Evolutionary conservation across 2,113 vertebrate genomes (phyloP), one percentile per base, ranked within the genome.

Genomic region (Charadrius vociferus): DNA sequence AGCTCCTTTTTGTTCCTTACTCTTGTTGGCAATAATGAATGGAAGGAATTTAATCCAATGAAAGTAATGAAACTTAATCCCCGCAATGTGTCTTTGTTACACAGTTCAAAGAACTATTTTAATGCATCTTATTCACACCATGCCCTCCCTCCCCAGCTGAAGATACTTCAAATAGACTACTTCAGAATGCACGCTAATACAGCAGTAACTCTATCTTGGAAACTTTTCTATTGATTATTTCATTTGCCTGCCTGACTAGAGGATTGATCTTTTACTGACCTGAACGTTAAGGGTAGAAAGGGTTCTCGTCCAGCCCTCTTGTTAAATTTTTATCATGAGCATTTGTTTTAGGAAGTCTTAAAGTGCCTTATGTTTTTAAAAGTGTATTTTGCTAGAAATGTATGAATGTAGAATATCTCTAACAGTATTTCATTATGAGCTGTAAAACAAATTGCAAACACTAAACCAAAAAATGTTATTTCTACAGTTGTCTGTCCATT

Each of bases 331-430:
- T 90, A 43, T 74, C 45, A 10, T 37, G 65, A 94, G 61, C 81
- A 30, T 90, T 96, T 98, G 92, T 88, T 97, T 96, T 97, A 95
- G 67, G 56, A 97, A 96, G 90, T 91, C 75, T 77, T 86, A 27
- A 97, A 96, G 94, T 98, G 98, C 97, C 96, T 97, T 97, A 81
- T n/a, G 5, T 91, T 97, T 97, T 97, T 90, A 93, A 96, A 94
- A 95, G 26, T 91, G 36, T 88, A 84, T 95, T 97, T 97, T 97
- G 70, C 87, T 97, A 87, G 61, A 95, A 97, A 96, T 88, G 36
- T 90, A 79, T 65, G 72, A 73, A 90, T 98, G 87, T 93, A 94
- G 50, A 90, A 49, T 95, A 58, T 81, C 52, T 91, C 52, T 96
- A 95, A 93, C 81, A 83, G 75, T 97, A 85, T 98, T 98, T 96